phyloP scores from a whole-genome alignment of 2,888 invertebrate species.

The Dryococelus australis region DNA sequence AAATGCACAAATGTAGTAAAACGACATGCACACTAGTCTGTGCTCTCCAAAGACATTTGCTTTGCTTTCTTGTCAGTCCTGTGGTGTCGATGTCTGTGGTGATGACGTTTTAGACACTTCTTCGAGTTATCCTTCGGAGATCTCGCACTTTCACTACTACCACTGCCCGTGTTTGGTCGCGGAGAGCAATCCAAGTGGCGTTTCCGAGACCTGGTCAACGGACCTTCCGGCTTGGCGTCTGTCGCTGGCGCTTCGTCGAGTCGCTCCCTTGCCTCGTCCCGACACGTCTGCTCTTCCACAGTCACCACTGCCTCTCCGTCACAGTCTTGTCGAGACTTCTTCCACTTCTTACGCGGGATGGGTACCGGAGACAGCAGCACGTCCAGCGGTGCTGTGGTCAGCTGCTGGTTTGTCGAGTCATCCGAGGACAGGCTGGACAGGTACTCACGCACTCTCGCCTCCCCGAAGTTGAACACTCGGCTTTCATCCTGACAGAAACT shows the following conservation, averaged over 20 bases:
- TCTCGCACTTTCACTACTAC: constrained; percentile 21
- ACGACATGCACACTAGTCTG: not conserved
- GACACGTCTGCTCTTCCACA: not conserved
- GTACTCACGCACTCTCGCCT: constrained; percentile 61
- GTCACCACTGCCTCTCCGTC: not conserved
- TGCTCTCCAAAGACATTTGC: constrained; percentile 32
- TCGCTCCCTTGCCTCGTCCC: not conserved
- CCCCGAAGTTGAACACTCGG: constrained; percentile 60
- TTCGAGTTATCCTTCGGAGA: not conserved
- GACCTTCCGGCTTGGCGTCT: constrained; percentile 36
- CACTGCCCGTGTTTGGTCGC: constrained; percentile 29
- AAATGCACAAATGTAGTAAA: not conserved
- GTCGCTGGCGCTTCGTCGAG: not conserved
- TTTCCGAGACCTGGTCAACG: constrained; percentile 47
- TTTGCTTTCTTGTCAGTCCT: constrained; percentile 35
- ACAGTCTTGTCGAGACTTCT: constrained; percentile 11
- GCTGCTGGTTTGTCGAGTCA: constrained; percentile 40
- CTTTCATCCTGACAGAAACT: constrained; percentile 54
- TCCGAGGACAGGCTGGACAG: constrained; percentile 61
- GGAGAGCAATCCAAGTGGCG: constrained; percentile 42
- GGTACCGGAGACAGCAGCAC: not conserved
- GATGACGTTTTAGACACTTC: constrained; percentile 33
- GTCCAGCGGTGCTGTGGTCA: not conserved
- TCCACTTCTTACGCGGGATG: constrained; percentile 30
- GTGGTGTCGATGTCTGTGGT: constrained; percentile 35